phyloP scores from a whole-genome alignment of 2,888 invertebrate species.

The Drosophila bunnanda region DNA sequence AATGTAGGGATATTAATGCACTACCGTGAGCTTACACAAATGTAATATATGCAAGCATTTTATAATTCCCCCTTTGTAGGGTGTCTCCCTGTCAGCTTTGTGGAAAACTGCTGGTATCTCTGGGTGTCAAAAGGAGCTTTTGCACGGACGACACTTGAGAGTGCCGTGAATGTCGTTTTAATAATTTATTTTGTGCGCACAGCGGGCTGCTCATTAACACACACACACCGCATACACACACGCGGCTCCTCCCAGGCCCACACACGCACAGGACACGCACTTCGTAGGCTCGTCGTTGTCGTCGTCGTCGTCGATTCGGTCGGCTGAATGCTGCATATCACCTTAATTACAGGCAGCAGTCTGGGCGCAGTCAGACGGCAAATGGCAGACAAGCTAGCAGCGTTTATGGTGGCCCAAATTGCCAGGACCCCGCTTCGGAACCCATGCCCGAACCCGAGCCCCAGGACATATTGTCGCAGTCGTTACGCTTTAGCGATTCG shows the following conservation, averaged over 20 bases:
- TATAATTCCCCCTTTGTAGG: constrained; percentile 21
- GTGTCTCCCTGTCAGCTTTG: constrained; percentile 15
- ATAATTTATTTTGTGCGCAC: constrained; percentile 75
- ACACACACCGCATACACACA: constrained; percentile 31
- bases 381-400: constrained; percentile 77
- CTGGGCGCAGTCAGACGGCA: constrained; percentile 77
- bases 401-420: constrained; percentile 70
- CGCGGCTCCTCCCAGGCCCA: constrained; percentile 11
- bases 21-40: constrained; percentile 1
- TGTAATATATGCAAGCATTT: constrained; percentile 19
- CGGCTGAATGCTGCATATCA: constrained; percentile 76
- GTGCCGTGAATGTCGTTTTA: constrained; percentile 64
- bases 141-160: constrained; percentile 51
- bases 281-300: constrained; percentile 50
- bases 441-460: neutral
- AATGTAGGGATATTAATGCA: constrained; percentile 7
- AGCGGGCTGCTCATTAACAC: constrained; percentile 77
- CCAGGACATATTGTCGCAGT: constrained; percentile 66
- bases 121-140: constrained; percentile 46
- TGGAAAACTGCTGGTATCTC: constrained; percentile 25
- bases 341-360: constrained; percentile 82
- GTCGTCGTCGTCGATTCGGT: constrained; percentile 53
- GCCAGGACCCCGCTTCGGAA: constrained; percentile 40
- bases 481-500: constrained; percentile 79
- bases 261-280: constrained; percentile 62